Conservation (phyloP, 1,140 invertebrate species). For the Caenorhabditis inopinata region DNA sequence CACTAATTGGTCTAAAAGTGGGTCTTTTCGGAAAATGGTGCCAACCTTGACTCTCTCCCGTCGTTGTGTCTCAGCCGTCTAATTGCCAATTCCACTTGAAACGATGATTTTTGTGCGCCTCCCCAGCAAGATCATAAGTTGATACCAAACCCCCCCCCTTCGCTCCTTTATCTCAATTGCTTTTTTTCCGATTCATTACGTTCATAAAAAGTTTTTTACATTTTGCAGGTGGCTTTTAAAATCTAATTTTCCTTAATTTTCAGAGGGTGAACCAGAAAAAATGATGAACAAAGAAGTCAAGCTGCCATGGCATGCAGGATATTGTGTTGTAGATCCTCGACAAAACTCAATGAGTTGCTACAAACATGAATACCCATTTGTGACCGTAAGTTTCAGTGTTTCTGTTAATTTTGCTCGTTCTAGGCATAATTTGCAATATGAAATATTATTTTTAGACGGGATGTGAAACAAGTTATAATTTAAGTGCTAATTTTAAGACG, state of each 20-base stretch:
- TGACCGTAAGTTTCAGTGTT: background rate
- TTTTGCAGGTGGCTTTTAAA: too few relatives aligned
- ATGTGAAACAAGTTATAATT: too few relatives aligned
- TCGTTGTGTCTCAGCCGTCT: background rate
- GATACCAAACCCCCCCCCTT: background rate
- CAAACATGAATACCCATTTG: slow-evolving; percentile 10
- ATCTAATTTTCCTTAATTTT: background rate
- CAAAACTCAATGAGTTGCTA: slow-evolving; percentile 12
- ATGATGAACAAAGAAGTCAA: slow-evolving; percentile 31
- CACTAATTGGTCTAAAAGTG: slow-evolving; percentile 15
- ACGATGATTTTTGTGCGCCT: slow-evolving; percentile 14
- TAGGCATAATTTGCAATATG: too few relatives aligned
- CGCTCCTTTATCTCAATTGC: background rate
- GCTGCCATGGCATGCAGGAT: background rate
- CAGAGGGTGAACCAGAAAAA: slow-evolving; percentile 1
- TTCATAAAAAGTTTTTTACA: background rate
- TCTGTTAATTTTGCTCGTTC: background rate
- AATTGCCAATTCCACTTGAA: slow-evolving; percentile 23
- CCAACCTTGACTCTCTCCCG: slow-evolving; percentile 13
- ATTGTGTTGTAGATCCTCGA: slow-evolving; percentile 14
- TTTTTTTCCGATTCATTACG: background rate
- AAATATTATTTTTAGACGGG: too few relatives aligned
- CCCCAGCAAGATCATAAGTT: background rate
- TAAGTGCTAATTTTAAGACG: too few relatives aligned
- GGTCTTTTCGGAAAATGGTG: slow-evolving; percentile 16